Evolutionary conservation across 2,113 vertebrate genomes (phyloP), one percentile per base, ranked within the genome.

Genomic region (Ardeotis arabs): DNA sequence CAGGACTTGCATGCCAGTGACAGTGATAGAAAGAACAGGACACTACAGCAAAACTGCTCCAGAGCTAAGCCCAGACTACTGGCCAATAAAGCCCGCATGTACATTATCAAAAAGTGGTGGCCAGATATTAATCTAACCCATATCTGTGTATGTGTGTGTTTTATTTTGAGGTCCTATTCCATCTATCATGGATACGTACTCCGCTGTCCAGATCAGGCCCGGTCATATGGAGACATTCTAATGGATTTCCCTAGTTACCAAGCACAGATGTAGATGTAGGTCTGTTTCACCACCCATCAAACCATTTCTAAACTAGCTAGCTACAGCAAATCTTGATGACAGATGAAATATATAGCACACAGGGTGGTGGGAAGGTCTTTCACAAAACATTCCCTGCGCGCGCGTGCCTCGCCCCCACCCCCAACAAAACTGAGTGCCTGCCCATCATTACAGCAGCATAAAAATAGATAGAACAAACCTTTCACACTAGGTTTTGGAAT

Each of bases 181-280:
- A 49, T 7, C 21, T 12, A 4, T 5, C 28, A 49, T 7, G 29
- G 3, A 15, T 9, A 73, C 29, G 11, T 20, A 31, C 13, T 50
- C 12, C n/a, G 12, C 44, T 10, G 22, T 24, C 44, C 23, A 67
- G 28, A 68, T 11, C 21, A 41, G 31, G 17, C 28, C 29, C 55
- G 52, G 58, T 3, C 23, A 79, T 0, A 0, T 7, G 22, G 17
- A 81, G 16, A 56, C 19, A 20, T 0, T 7, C 8, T 8, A 73
- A 10, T 1, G 35, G 8, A 80, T 70, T 77, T 75, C 68, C 66
- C 41, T 5, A 2, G n/a, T 53, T 19, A 45, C 12, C 35, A 33
- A 66, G 33, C 21, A 29, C 24, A 55, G 35, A 50, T 12, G 14
- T 13, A 60, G 58, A 64, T 12, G 14, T 13, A 60, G 58, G 60